Evolutionary conservation across 2,797 vertebrate genomes (phyloP).

Genomic region (Cercopithecus diana): DNA sequence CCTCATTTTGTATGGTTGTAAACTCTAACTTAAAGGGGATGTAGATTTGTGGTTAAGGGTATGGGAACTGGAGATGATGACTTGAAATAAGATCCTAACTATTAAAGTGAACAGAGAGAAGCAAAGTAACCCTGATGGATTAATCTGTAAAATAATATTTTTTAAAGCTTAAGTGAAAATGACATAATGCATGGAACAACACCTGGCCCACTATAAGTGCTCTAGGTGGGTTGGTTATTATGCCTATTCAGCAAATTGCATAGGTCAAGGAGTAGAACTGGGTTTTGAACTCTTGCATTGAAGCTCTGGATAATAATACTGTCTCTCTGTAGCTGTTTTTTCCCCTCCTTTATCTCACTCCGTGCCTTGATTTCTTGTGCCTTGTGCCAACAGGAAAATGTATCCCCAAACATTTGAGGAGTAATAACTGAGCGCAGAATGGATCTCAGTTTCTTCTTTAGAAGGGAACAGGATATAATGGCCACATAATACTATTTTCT

Average conservation of each 20-base stretch:
- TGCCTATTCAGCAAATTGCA: neutral
- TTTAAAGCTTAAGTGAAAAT: neutral
- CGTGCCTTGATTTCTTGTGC: neutral
- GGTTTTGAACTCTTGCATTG: neutral
- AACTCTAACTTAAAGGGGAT: neutral
- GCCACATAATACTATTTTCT: neutral
- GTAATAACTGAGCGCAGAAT: neutral
- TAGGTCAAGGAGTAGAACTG: neutral
- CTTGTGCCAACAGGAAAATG: neutral
- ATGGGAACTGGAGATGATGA: neutral
- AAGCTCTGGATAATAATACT: neutral
- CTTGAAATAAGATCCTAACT: neutral
- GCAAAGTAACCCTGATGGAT: neutral
- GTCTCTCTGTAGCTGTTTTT: neutral
- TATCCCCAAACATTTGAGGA: neutral
- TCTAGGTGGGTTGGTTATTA: neutral
- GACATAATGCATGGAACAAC: neutral
- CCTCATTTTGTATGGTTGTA: neutral
- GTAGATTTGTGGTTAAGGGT: neutral
- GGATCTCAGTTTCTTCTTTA: neutral
- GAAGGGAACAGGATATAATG: rapidly evolving
- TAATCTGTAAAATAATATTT: neutral
- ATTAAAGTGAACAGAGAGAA: neutral
- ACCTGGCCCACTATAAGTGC: neutral
- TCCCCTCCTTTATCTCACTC: neutral